Base-by-base conservation (phyloP, 1,140 invertebrate species). In the Leguminivora glycinivorella region DNA sequence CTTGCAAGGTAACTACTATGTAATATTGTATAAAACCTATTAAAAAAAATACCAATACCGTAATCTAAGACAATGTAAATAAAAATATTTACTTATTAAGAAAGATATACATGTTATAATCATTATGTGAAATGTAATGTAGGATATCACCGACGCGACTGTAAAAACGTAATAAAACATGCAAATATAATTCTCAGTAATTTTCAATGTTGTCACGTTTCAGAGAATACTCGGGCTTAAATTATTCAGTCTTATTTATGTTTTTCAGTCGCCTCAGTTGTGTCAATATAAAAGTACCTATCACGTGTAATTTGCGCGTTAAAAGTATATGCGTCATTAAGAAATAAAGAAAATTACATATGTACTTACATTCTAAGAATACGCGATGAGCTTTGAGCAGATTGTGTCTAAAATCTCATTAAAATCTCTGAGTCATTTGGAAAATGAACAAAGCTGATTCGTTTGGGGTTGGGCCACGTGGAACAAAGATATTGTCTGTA, bases 401-500 rank as follows among this genome's bases (percentile, higher is more conserved):
- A n/a, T 6, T 52, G n/a, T n/a, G 0, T 22, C 1, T 52, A 52
- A 52, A 22, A 52, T 10, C 17, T 22, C 19, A 52, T 52, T 52
- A 52, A 19, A 6, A 22, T 52, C 6, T 17, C 17, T 52, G 47
- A 52, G 47, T 52, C 40, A 43, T 52, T 2, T 10, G 17, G 47
- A 22, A n/a, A n/a, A n/a, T n/a, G n/a, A n/a, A 22, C 17, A 47
- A 17, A 47, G 43, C 43, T 22, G 47, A 52, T 52, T 52, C 47
- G 19, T 10, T 52, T 52, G 17, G 19, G 9, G 25, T 60, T 60
- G 56, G 10, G 6, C 58, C 58, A 63, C 29, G 24, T 63, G 29
- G 19, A 63, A 63, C 58, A 34, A 63, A 34, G 58, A 31, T 26
- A 68, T 67, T 67, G 66, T 68, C 40, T n/a, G 9, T 22, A 52